These are phyloP conservation scores for Hirundo rustica DNA, from an alignment of 2,797 vertebrate genomes.

Conservation along the genomic window DNA sequence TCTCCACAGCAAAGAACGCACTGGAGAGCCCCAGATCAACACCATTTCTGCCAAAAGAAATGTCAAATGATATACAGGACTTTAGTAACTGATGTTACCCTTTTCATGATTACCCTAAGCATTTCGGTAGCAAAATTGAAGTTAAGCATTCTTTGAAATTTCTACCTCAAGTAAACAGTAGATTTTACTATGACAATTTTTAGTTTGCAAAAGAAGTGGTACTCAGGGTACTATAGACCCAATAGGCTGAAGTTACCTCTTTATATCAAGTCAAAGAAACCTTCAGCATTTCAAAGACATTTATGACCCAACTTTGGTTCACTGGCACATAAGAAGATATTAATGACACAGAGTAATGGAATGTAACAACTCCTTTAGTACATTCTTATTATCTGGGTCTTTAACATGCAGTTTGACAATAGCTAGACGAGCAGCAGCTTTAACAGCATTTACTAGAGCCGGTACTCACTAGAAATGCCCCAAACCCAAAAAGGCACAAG, in stretches of 20 bases:
- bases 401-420: neutral
- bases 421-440: neutral
- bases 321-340: slow-evolving; percentile 31
- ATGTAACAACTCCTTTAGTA: neutral
- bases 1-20: neutral
- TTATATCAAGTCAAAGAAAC: slow-evolving; percentile 45
- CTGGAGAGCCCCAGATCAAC: neutral
- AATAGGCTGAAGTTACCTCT: slow-evolving; percentile 18
- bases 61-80: neutral
- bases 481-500: neutral
- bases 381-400: neutral
- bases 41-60: neutral
- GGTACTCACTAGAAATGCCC: neutral
- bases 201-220: slow-evolving; percentile 1
- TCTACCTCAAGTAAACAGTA: neutral
- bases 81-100: neutral
- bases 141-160: neutral
- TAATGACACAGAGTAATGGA: slow-evolving; percentile 29
- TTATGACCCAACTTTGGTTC: slow-evolving; percentile 36
- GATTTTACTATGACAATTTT: neutral
- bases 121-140: neutral
- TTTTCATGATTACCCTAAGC: neutral
- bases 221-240: slow-evolving; percentile 11
- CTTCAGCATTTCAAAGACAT: slow-evolving; percentile 47
- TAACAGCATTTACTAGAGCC: neutral